Evolutionary conservation across 2,888 invertebrate species (phyloP).

Genomic region (Lochmaea crataegi): DNA sequence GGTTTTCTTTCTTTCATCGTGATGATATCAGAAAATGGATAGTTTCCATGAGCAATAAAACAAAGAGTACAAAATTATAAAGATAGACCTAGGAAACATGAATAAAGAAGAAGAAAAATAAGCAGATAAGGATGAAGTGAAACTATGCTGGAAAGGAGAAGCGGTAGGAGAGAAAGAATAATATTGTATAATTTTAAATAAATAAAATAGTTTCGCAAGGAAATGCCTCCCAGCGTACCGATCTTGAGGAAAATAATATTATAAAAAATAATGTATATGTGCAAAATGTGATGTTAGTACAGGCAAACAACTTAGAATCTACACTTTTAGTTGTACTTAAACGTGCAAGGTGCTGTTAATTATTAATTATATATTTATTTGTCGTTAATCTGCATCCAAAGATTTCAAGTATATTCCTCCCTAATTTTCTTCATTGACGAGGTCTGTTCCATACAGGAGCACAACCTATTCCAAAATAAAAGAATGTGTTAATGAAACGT

Average conservation of each 20-base stretch:
- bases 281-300: constrained; percentile 4
- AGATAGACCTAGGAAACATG: too few relatives aligned
- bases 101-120: too few relatives aligned
- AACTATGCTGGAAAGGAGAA: neutral
- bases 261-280: neutral
- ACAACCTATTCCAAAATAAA: constrained; percentile 58
- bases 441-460: constrained; percentile 54
- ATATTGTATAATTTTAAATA: neutral
- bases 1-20: too few relatives aligned
- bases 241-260: neutral
- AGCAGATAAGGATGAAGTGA: too few relatives aligned
- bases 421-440: constrained; percentile 45
- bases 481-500: constrained; percentile 48
- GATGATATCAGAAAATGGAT: too few relatives aligned
- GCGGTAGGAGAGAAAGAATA: neutral
- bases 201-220: neutral
- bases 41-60: too few relatives aligned
- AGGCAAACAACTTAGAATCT: constrained; percentile 6
- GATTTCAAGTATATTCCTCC: constrained; percentile 43
- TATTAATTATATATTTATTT: constrained; percentile 20
- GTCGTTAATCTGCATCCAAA: constrained; percentile 49
- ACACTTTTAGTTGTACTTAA: constrained; percentile 37
- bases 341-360: constrained; percentile 37
- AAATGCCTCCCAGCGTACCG: neutral
- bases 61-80: too few relatives aligned